A percentile compares a stretch with the other conserved stretches of the same genome.
Conservation (phyloP, 2,113 vertebrate genomes). For the Leucopsar rothschildi region DNA sequence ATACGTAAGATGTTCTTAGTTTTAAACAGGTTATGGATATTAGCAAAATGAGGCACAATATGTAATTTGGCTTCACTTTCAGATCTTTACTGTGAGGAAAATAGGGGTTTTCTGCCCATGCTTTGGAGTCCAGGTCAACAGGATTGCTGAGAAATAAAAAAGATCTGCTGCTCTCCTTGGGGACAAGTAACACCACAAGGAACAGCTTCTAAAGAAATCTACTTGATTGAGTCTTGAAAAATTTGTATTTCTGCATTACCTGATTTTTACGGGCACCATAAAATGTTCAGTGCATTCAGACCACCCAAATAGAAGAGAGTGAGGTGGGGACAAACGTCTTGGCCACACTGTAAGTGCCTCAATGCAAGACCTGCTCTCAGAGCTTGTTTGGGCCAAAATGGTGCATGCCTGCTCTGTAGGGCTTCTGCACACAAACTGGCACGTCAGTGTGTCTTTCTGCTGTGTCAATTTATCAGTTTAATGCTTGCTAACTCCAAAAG, state of each 20-base stretch:
- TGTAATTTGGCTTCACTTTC: not conserved
- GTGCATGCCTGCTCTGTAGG: not conserved
- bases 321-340: not conserved
- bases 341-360: too few species aligned
- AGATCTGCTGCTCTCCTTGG: not conserved
- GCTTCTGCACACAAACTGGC: not conserved
- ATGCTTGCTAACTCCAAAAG: not conserved
- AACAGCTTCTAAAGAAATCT: not conserved
- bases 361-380: not conserved
- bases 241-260: not conserved
- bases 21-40: not conserved
- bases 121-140: not conserved
- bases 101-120: not conserved
- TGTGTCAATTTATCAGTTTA: not conserved
- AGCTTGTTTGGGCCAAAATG: not conserved
- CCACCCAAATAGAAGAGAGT: not conserved
- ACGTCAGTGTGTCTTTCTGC: not conserved
- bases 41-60: not conserved
- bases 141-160: not conserved
- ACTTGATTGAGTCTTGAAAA: not conserved
- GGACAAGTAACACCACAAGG: rapidly evolving
- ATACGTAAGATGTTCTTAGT: not conserved
- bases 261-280: not conserved
- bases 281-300: not conserved
- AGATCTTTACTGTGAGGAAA: not conserved